Evolutionary conservation across 2,113 vertebrate species (phyloP).

Genomic region (Chaetorhynchus papuensis): DNA sequence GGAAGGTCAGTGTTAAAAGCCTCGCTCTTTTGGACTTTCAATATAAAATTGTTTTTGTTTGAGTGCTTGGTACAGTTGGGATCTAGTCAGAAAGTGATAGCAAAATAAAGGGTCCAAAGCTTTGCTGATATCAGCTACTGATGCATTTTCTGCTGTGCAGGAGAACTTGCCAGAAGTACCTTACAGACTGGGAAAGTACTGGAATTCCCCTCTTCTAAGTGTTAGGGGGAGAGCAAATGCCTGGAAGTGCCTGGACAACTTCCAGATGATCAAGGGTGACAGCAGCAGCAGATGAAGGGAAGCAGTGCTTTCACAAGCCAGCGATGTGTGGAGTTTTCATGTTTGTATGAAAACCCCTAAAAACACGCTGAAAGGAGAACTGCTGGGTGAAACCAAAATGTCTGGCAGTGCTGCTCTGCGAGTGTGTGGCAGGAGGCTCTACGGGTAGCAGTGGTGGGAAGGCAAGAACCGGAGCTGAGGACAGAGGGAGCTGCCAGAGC

Average conservation of each 20-base stretch:
- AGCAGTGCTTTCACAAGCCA: not conserved
- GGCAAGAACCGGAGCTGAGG: not conserved
- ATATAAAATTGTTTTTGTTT: not conserved
- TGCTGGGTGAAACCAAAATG: not conserved
- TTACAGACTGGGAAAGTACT: not conserved
- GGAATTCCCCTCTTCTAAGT: not conserved
- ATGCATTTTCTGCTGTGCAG: not conserved
- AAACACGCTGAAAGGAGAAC: not conserved
- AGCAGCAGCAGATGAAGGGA: not conserved
- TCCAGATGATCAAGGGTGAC: not conserved
- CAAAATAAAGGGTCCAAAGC: not conserved
- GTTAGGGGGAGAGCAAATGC: not conserved
- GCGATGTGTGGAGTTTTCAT: not conserved
- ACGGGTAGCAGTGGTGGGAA: not conserved
- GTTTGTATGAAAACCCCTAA: not conserved
- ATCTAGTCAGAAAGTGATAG: not conserved
- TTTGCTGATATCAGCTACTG: not conserved
- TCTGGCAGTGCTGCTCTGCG: fast-evolving
- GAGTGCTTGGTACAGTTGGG: not conserved
- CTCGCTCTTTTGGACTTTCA: not conserved
- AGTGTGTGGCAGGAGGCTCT: not conserved
- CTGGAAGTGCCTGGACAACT: not conserved
- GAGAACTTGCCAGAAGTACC: not conserved
- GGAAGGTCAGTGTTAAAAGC: not conserved
- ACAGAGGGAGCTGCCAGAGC: not conserved